Evolutionary conservation across 37 sponge, comb jelly and placozoan genomes (phyloP).

Genomic region (Dysidea cf. avara): DNA sequence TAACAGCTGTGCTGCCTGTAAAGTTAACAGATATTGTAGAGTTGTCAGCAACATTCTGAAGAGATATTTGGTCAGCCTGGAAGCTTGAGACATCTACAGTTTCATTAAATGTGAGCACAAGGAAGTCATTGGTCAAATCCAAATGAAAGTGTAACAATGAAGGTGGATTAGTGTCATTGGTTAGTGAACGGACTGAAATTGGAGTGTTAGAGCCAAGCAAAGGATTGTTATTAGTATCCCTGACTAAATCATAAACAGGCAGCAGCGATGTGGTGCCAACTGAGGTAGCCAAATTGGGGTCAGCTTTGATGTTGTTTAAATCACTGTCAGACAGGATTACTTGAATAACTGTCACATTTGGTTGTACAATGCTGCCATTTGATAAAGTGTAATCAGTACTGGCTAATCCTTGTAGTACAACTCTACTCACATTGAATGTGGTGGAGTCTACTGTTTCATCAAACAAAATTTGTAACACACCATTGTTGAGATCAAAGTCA

Average conservation of each 20-base stretch:
- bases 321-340: slow-evolving; percentile 44
- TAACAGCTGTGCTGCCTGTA: slow-evolving; percentile 37
- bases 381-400: slow-evolving; percentile 29
- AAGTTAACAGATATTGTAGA: slow-evolving; percentile 39
- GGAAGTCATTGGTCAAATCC: slow-evolving; percentile 56
- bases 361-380: slow-evolving; percentile 23
- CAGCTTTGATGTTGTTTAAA: slow-evolving; percentile 67
- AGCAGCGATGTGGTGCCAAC: slow-evolving; percentile 38
- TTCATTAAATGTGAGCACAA: slow-evolving; percentile 79
- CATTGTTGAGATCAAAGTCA: slow-evolving; percentile 78
- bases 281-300: slow-evolving; percentile 47
- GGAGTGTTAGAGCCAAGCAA: slow-evolving; percentile 33
- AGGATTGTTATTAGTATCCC: slow-evolving; percentile 57
- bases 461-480: slow-evolving; percentile 59
- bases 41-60: slow-evolving; percentile 44
- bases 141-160: slow-evolving; percentile 48
- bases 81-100: slow-evolving; percentile 68
- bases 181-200: slow-evolving; percentile 30
- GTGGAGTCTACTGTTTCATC: slow-evolving; percentile 69
- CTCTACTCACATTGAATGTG: slow-evolving; percentile 59
- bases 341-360: slow-evolving; percentile 30
- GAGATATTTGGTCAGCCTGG: slow-evolving; percentile 25
- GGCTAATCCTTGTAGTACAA: slow-evolving; percentile 48
- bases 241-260: slow-evolving; percentile 56
- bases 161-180: slow-evolving; percentile 55